phyloP scores from a whole-genome alignment of 2,888 invertebrate species.

The Drosophila dives region DNA sequence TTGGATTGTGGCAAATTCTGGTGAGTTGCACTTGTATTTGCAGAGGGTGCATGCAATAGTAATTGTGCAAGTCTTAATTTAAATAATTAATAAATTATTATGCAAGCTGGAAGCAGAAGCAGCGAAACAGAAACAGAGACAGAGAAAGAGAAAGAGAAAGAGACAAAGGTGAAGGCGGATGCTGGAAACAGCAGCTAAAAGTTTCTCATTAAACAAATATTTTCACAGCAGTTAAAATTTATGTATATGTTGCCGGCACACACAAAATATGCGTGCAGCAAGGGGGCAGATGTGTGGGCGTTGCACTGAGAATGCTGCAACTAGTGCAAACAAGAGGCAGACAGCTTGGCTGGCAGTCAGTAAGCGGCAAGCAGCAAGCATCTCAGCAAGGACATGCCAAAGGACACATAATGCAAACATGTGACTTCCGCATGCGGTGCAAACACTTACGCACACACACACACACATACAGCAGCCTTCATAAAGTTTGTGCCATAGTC shows the following conservation, averaged over 20 bases:
- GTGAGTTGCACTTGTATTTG: conserved; percentile 33
- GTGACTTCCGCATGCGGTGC: conserved; percentile 82
- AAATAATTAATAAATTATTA: conserved; percentile 80
- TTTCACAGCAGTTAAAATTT: conserved; percentile 81
- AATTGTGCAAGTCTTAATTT: conserved; percentile 65
- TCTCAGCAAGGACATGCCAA: conserved; percentile 78
- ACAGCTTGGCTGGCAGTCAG: conserved; percentile 32
- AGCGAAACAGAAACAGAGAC: neutral
- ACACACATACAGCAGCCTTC: conserved; percentile 53
- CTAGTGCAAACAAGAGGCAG: conserved; percentile 69
- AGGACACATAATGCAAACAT: conserved; percentile 82
- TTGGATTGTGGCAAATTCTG: conserved; percentile 34
- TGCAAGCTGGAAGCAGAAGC: conserved; percentile 31
- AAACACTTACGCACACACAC: conserved; percentile 67
- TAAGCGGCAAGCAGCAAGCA: conserved; percentile 20
- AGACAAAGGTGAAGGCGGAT: conserved; percentile 24
- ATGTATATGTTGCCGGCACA: conserved; percentile 52
- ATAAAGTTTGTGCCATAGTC: conserved; percentile 77
- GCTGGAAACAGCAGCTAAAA: conserved; percentile 67
- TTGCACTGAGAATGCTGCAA: conserved; percentile 50
- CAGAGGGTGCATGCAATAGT: conserved; percentile 34
- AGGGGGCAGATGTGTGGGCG: neutral
- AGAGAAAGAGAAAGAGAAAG: neutral
- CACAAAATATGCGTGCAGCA: conserved; percentile 4
- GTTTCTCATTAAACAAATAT: conserved; percentile 82